Conservation (phyloP, 2,113 vertebrate species). For the Tiliqua scincoides region DNA sequence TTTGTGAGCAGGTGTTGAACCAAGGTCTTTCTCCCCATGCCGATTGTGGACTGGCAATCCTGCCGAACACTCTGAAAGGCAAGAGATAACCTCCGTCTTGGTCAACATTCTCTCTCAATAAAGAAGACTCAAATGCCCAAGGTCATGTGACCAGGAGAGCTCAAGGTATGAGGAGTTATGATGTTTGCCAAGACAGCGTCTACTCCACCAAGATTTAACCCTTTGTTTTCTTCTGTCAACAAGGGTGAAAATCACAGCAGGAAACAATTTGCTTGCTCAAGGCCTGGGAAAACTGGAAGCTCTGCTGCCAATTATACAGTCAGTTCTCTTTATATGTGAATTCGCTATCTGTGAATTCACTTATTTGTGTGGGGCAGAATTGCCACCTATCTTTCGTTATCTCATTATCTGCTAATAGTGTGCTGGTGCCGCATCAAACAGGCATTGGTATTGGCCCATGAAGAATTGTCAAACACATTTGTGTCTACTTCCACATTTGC, state of each 20-base stretch:
- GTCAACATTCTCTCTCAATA: background rate
- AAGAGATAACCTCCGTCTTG: conserved; percentile 6
- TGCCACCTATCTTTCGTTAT: too few relatives aligned
- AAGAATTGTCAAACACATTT: too few relatives aligned
- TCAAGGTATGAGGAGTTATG: background rate
- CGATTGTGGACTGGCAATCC: background rate
- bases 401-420: too few relatives aligned
- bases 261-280: background rate
- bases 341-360: too few relatives aligned
- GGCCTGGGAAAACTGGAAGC: background rate
- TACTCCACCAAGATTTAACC: conserved; percentile 34
- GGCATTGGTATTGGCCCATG: too few relatives aligned
- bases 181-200: background rate
- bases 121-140: conserved; percentile 22
- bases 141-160: background rate
- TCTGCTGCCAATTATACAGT: background rate
- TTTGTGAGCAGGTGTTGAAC: background rate
- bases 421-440: too few relatives aligned
- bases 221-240: conserved; percentile 23
- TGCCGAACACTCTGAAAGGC: background rate
- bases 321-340: too few relatives aligned
- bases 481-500: too few relatives aligned
- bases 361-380: too few relatives aligned
- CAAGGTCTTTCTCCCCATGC: background rate
- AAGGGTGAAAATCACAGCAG: background rate